phyloP scores from a whole-genome alignment of 1,140 invertebrate genomes.

The Gryon sp. region DNA sequence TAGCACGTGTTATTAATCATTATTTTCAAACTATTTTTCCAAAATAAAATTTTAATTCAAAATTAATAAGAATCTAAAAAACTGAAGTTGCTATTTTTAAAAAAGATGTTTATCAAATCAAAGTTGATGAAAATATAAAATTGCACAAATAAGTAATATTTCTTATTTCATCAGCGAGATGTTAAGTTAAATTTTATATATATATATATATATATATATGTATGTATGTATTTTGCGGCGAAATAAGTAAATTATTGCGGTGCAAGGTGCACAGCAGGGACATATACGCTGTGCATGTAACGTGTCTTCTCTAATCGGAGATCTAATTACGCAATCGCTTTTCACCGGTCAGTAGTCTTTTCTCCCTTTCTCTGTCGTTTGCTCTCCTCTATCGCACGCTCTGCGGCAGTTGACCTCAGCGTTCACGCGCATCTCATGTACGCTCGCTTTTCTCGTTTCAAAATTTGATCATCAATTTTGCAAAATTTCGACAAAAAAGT shows the following conservation, averaged over 20 bases:
- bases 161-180: conserved; percentile 25
- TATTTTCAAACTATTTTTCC: too few species aligned
- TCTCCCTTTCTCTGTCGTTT: conserved; percentile 54
- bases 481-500: neutral
- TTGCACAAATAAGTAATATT: conserved; percentile 5
- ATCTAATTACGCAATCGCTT: conserved; percentile 61
- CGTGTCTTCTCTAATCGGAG: conserved; percentile 64
- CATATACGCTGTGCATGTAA: conserved; percentile 52
- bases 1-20: too few species aligned
- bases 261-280: conserved; percentile 53
- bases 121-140: conserved; percentile 13
- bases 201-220: too few species aligned
- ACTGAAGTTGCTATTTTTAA: too few species aligned
- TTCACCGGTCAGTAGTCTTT: conserved; percentile 58
- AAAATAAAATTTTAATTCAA: too few species aligned
- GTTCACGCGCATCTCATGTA: conserved; percentile 23
- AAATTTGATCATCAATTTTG: neutral
- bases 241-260: conserved; percentile 56
- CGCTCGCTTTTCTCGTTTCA: conserved; percentile 2
- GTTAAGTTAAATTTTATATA: too few species aligned
- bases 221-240: conserved; percentile 39
- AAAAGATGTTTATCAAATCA: neutral
- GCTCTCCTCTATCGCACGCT: conserved; percentile 22
- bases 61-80: too few species aligned
- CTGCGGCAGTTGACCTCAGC: conserved; percentile 49